A percentile compares a stretch with the other conserved stretches of the same genome.
phyloP scores from a whole-genome alignment of 2,113 vertebrate genomes.

The Theristicus caerulescens region DNA sequence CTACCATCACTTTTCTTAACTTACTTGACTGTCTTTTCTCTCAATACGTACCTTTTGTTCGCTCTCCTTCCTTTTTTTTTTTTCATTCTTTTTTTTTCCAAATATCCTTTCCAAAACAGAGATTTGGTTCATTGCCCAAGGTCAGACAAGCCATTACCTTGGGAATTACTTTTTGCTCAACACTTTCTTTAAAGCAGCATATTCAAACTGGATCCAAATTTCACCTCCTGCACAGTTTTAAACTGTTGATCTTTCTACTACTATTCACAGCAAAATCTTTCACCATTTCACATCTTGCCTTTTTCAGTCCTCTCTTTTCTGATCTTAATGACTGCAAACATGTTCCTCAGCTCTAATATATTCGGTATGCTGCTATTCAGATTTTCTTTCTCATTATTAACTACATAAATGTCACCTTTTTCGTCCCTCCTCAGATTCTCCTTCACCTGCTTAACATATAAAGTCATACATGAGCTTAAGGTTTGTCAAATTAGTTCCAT shows the following conservation, averaged over 20 bases:
- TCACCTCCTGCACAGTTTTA: neutral
- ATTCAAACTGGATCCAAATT: conserved; percentile 7
- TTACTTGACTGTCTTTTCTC: neutral
- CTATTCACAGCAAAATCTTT: conserved; percentile 1
- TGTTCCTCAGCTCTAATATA: conserved; percentile 3
- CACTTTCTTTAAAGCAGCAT: neutral
- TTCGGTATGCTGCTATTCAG: conserved; percentile 12
- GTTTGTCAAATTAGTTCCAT: conserved; percentile 31
- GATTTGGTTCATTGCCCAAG: neutral
- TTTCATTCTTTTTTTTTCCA: neutral
- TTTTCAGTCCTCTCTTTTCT: conserved; percentile 19
- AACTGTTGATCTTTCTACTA: conserved; percentile 31
- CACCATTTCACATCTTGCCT: conserved; percentile 34
- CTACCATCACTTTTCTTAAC: neutral
- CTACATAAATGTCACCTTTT: conserved; percentile 43
- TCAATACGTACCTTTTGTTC: neutral
- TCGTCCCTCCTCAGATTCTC: conserved; percentile 18
- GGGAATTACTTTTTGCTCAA: conserved; percentile 23
- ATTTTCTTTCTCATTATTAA: conserved; percentile 30
- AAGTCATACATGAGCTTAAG: conserved; percentile 1
- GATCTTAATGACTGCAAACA: conserved; percentile 38
- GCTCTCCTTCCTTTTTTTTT: neutral
- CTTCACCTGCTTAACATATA: conserved; percentile 35
- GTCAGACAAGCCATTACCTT: neutral
- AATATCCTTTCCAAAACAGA: neutral